Conservation (phyloP, 2,888 invertebrate genomes). For the Drosophila affinis region DNA sequence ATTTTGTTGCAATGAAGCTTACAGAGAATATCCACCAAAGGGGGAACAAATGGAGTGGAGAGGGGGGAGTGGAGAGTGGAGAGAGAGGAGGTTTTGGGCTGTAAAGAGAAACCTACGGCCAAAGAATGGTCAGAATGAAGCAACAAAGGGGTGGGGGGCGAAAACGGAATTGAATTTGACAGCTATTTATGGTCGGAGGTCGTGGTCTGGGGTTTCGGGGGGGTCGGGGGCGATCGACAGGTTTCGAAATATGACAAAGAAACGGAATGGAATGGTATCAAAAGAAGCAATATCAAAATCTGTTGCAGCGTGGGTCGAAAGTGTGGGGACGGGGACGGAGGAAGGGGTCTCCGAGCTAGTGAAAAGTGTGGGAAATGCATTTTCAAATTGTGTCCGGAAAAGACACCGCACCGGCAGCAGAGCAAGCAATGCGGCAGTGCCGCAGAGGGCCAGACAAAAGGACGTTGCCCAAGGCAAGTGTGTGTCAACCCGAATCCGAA, state of each 20-base stretch:
- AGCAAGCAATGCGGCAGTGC: background rate
- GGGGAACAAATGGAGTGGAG: background rate
- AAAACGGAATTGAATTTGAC: slow-evolving; percentile 64
- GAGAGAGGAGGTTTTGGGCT: background rate
- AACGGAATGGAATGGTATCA: slow-evolving; percentile 24
- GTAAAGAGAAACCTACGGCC: slow-evolving; percentile 11
- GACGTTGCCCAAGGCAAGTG: slow-evolving; percentile 61
- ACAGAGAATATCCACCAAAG: slow-evolving; percentile 32
- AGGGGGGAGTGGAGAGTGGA: background rate
- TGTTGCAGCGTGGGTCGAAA: slow-evolving; percentile 52
- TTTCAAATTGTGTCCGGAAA: slow-evolving; percentile 50
- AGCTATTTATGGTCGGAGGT: slow-evolving; percentile 58
- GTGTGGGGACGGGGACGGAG: background rate
- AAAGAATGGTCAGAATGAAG: background rate
- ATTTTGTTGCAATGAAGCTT: slow-evolving; percentile 64
- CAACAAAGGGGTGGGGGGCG: background rate
- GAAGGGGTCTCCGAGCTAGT: slow-evolving; percentile 14
- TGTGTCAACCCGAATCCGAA: slow-evolving; percentile 30
- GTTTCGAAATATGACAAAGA: slow-evolving; percentile 33
- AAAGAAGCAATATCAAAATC: slow-evolving; percentile 39
- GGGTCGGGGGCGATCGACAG: slow-evolving; percentile 52
- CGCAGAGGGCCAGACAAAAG: slow-evolving; percentile 51
- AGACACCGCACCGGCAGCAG: slow-evolving; percentile 26
- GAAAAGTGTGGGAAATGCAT: slow-evolving; percentile 73
- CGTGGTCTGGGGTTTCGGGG: background rate